Conservation (phyloP, 2,888 invertebrate species). For the Ethmia dodecea region DNA sequence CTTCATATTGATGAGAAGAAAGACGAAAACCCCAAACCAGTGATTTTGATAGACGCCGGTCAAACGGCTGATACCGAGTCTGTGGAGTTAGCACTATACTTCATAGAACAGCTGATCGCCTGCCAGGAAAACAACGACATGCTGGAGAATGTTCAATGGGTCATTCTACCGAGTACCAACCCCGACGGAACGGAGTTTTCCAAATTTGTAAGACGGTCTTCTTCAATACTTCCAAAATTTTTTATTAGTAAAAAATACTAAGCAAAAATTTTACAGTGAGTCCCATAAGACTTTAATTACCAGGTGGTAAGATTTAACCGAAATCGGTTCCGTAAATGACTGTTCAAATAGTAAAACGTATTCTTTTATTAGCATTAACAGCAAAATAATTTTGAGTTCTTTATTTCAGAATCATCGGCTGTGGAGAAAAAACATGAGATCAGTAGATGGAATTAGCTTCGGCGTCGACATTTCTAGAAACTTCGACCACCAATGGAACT, state of each 20-base stretch:
- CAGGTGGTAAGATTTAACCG: too few relatives aligned
- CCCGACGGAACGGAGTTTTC: slow-evolving; percentile 58
- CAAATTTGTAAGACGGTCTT: slow-evolving; percentile 44
- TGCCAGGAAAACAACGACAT: slow-evolving; percentile 47
- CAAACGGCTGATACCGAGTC: slow-evolving; percentile 47
- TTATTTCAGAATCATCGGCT: slow-evolving; percentile 22
- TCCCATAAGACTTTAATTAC: too few relatives aligned
- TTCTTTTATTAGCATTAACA: too few relatives aligned
- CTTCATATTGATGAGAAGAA: too few relatives aligned
- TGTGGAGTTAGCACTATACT: slow-evolving; percentile 41
- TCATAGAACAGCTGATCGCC: slow-evolving; percentile 54
- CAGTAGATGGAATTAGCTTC: slow-evolving; percentile 26
- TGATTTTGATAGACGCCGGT: slow-evolving; percentile 58
- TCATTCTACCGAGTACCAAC: slow-evolving; percentile 54
- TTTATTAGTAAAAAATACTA: too few relatives aligned
- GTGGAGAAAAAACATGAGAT: slow-evolving; percentile 53
- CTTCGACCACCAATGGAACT: slow-evolving; percentile 47
- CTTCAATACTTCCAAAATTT: too few relatives aligned
- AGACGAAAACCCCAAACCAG: slow-evolving; percentile 26
- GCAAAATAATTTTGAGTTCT: too few relatives aligned
- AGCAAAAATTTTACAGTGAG: too few relatives aligned
- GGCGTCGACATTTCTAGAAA: slow-evolving; percentile 61
- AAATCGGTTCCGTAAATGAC: too few relatives aligned
- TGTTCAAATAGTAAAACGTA: too few relatives aligned
- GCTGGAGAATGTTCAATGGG: slow-evolving; percentile 46